Percentiles rank a stretch among this genome's conserved stretches.
These are phyloP conservation scores for Stegastes partitus DNA, from an alignment of 2,113 vertebrate species.

Conservation along the genomic window DNA sequence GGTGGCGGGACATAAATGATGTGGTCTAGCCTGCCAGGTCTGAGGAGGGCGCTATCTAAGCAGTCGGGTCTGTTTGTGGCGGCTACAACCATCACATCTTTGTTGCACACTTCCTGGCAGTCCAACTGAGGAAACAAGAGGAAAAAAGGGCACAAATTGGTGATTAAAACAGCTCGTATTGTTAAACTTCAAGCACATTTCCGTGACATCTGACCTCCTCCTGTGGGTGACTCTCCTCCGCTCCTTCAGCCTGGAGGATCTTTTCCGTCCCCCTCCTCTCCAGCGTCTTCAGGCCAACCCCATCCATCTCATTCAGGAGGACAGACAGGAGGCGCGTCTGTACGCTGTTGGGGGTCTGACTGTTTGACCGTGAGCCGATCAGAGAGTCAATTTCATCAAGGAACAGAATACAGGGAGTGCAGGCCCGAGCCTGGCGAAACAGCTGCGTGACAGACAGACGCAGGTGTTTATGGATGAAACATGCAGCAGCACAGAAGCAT, in stretches of 20 bases:
- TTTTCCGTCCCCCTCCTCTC: slow-evolving; percentile 88
- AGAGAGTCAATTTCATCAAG: slow-evolving; percentile 97
- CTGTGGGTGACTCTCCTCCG: slow-evolving; percentile 65
- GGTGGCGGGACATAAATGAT: slow-evolving; percentile 94
- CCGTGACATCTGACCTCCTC: slow-evolving; percentile 78
- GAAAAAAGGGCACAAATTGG: neutral
- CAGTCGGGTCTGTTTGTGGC: slow-evolving; percentile 95
- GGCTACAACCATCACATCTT: slow-evolving; percentile 91
- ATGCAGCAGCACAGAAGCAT: neutral
- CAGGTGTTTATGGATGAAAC: neutral
- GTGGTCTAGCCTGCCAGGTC: slow-evolving; percentile 94
- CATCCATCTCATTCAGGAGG: slow-evolving; percentile 96
- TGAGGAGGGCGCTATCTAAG: slow-evolving; percentile 93
- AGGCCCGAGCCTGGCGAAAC: slow-evolving; percentile 93
- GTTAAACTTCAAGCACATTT: neutral
- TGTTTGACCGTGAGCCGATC: slow-evolving; percentile 87
- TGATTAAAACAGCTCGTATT: neutral
- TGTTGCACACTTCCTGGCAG: slow-evolving; percentile 88
- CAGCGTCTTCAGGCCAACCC: slow-evolving; percentile 88
- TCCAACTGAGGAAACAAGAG: slow-evolving; percentile 86
- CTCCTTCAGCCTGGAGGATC: slow-evolving; percentile 78
- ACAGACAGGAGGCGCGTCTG: slow-evolving; percentile 92
- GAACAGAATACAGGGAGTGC: slow-evolving; percentile 93
- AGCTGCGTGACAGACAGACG: slow-evolving; percentile 81
- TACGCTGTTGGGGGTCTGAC: slow-evolving; percentile 78